Evolutionary conservation across 1,140 invertebrate species (phyloP), one percentile per base, ranked within the genome.

Genomic region (Sipha flava): DNA sequence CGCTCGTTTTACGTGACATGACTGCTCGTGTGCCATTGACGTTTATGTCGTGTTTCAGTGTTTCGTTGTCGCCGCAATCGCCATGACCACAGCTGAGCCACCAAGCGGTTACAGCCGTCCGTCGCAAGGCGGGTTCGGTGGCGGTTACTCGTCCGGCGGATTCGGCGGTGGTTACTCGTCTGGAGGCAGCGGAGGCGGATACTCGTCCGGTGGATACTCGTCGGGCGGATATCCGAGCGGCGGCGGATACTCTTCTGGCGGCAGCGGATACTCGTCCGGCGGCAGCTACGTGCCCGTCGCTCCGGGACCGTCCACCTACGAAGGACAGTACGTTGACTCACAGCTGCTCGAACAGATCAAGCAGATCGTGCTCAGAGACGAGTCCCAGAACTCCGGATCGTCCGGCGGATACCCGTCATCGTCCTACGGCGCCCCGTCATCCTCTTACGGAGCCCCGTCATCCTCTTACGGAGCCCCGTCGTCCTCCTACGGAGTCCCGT

Each of bases 311-410:
- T 91, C 92, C 82, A 91, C 90, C 72, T 91, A 88, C 81, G 93
- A 94, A 84, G 93, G 93, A 64, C 90, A 91, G 82, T 89, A 90
- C 85, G 91, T 94, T 62, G 92, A 94, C 86, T 88, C 89, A 52
- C 89, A 90, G 80, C 88, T 94, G 75, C 87, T 94, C 72, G 92
- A 93, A 84, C 91, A 94, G 85, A 91, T 94, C 82, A 90, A 92
- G 82, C 90, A 93, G 85, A 93, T 94, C 84, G 88, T 94, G 66
- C 87, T 94, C 80, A 92, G 91, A 84, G 92, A 94, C 85, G 93
- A 94, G 86, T 86, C 89, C 3, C 85, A 86, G 34, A 87, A 87
- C 34, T 83, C 84, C 14, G 84, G 84, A 37, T 85, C 85, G 14
- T 85, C 86, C 10, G 86, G 87, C 34, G 85, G 86, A 64, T 79